Evolutionary conservation across 2,113 vertebrate species (phyloP), one percentile per base, ranked within the genome.

Genomic region (Zonotrichia leucophrys): DNA sequence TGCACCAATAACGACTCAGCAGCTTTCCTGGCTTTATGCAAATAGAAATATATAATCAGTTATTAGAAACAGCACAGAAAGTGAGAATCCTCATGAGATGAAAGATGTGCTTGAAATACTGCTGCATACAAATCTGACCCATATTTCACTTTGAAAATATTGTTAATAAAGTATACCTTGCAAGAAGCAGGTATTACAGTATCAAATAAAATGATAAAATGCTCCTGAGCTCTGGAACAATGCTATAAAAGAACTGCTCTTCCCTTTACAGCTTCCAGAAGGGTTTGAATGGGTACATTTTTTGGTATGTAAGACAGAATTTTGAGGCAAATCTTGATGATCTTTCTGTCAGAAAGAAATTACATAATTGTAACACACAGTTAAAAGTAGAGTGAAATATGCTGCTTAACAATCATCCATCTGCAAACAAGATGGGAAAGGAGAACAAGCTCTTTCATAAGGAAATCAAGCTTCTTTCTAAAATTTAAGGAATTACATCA

Each of bases 21-120:
- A 69, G 20, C 53, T 93, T 91, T 67, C 41, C 52, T 56, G 41
- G 4, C 41, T 84, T 50, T 37, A 31, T n/a, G 44, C 22, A 87
- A 92, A 62, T 13, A 84, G 44, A 75, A 89, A 72, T 47, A 72
- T 2, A 66, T 28, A 85, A 78, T 49, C 35, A 55, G 27, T 67
- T 87, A 90, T 27, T 37, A 56, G 35, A 84, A 86, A 73, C 9
- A 81, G 12, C 7, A 77, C 15, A 75, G 42, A 91, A 76, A 72
- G 83, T n/a, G 10, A 83, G 50, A 79, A 59, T 47, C 6, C 53
- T 37, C 21, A 28, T 8, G 37, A 88, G 66, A 82, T 23, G 28
- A 90, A 88, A 52, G 33, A 78, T 80, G n/a, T 52, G 37, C 28
- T 44, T 72, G n/a, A 90, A 83, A 72, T 82, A 79, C 12, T 55